Evolutionary conservation across 2,113 vertebrate genomes (phyloP), one percentile per base, ranked within the genome.

Genomic region (Danionella cerebrum): DNA sequence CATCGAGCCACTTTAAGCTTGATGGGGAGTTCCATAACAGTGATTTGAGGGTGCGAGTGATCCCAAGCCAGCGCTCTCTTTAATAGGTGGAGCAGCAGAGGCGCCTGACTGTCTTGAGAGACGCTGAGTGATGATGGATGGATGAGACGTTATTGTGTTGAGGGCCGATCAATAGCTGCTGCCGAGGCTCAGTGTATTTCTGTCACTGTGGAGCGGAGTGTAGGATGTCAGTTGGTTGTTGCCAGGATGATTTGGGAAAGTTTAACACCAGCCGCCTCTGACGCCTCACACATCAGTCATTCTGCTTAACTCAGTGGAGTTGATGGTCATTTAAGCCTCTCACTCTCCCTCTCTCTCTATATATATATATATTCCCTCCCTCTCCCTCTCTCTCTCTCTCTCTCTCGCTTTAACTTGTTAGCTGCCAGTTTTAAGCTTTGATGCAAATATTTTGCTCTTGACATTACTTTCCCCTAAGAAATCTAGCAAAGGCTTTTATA

Each of bases 141-240:
- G 50, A 64, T 44, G 69, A 71, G 64, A 64, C 48, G 69, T 48
- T 65, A 51, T 48, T 54, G 69, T 48, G 51, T 60, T 63, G 73
- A 71, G 69, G 64, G 58, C 73, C 47, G 73, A 75, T 75, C 73
- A 67, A 75, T 75, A 75, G 69, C 69, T 75, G 73, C 73, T 50
- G 71, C 50, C 33, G 6, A 42, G n/a, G 69, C 50, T 57, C 57
- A 52, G 64, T 75, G 73, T 75, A 71, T 75, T 75, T 75, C 73
- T 75, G 70, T 71, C 69, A 71, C 69, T 67, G 68, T 60, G 52
- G 47, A 47, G 31, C 52, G 63, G 64, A 71, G 73, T 67, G 62
- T 69, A 54, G 64, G 55, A 63, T 71, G 69, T 75, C 69, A 64
- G 68, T 69, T 63, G 60, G 64, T 75, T 75, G 73, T 71, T 71